Base-by-base conservation (phyloP, 2,113 vertebrate species). In the Oryzias melastigma region DNA sequence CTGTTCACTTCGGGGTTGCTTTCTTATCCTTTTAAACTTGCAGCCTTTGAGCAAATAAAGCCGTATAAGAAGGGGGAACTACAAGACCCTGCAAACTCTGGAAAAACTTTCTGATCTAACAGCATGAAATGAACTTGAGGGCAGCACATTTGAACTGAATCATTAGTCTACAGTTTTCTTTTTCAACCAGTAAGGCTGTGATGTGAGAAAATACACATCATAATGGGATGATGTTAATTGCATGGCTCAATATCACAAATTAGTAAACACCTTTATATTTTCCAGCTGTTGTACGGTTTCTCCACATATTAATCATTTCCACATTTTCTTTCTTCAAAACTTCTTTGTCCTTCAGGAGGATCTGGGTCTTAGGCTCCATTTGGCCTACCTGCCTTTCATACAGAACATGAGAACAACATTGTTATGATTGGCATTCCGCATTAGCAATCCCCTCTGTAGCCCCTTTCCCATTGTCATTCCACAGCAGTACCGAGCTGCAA, bases 41-140 rank as follows among this genome's bases (percentile, higher is more conserved):
- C 75, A 81, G 85, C 73, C 85, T 90, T 89, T 87, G 87, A 90
- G 84, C 69, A 87, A 85, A 88, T 89, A 88, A 89, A 88, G 84
- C 88, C 81, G 69, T 73, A 82, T 78, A 84, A 83, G 87, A 82
- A 73, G 73, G 73, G 64, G 87, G 85, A 90, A 87, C 85, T 85
- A 79, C 78, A 78, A 84, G 80, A 85, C 84, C 75, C 72, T 76
- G 51, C 74, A 84, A 88, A 90, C 82, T 87, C 82, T 35, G 55
- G 56, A 64, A 62, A 78, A 86, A 87, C 73, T 86, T 88, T 88
- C 65, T 75, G 71, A 81, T 84, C 61, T 68, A 80, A 59, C 76
- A 64, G 78, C 72, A 65, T 49, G 65, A 68, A 66, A 85, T 86
- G 47, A 75, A 80, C 73, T 83, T 14, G 68, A 78, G 74, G 80